These are phyloP conservation scores for Notiomystis cincta DNA, from an alignment of 2,113 vertebrate species.

Conservation along the genomic window DNA sequence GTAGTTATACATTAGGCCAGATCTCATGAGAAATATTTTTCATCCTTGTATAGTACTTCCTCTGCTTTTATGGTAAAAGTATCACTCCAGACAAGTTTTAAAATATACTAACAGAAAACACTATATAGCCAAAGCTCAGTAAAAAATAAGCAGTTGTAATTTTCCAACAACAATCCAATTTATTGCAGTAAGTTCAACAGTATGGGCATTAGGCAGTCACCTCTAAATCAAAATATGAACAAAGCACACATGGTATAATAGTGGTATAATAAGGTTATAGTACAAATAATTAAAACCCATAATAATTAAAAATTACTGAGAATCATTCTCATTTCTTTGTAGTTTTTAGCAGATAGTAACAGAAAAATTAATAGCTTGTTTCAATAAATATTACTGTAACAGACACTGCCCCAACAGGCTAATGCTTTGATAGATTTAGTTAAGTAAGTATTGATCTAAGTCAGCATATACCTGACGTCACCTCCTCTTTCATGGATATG, in stretches of 20 bases:
- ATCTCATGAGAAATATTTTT: background rate
- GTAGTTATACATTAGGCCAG: background rate
- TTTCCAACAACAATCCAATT: background rate
- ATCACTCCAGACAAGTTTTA: background rate
- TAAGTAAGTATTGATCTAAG: background rate
- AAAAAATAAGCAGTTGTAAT: background rate
- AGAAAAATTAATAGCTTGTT: background rate
- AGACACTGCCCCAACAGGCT: background rate
- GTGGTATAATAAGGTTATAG: background rate
- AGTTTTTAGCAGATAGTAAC: background rate
- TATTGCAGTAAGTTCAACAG: background rate
- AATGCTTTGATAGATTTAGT: background rate
- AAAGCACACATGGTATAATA: background rate
- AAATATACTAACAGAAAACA: background rate
- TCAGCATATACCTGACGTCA: background rate
- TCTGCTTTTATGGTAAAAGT: background rate
- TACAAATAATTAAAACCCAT: background rate
- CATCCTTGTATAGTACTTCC: background rate
- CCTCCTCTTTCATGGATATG: background rate
- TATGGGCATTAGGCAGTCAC: background rate
- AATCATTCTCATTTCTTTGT: background rate
- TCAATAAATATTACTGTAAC: background rate
- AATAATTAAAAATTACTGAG: background rate
- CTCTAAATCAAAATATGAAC: background rate
- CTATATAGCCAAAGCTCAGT: background rate